These are phyloP conservation scores for Platorchestia sp. DNA, from an alignment of 1,140 invertebrate species.

Conservation along the genomic window DNA sequence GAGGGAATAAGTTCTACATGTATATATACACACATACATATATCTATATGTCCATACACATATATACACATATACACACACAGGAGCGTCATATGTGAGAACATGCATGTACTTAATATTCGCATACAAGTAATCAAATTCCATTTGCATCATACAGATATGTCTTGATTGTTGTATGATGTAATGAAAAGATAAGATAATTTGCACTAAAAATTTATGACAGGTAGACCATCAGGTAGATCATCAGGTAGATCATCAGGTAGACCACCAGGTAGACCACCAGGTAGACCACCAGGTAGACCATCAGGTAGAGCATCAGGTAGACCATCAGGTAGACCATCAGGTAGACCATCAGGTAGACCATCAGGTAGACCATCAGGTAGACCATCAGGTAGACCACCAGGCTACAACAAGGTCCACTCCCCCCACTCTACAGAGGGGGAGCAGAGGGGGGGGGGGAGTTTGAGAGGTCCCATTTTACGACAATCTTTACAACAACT, in stretches of 20 bases:
- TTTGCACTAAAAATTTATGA: no score
- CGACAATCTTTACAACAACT: background rate
- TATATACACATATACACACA: slow-evolving; percentile 41
- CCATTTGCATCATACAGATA: no score
- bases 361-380: background rate
- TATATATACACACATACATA: slow-evolving; percentile 36
- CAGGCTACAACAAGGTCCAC: background rate
- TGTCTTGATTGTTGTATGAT: no score
- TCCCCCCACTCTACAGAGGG: background rate
- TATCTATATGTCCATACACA: no score
- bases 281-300: no score
- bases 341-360: background rate
- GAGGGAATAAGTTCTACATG: background rate
- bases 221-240: background rate
- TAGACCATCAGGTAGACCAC: no score
- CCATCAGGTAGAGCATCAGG: background rate
- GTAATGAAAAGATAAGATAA: no score
- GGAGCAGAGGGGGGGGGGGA: background rate
- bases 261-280: no score
- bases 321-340: background rate
- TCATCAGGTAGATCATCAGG: background rate
- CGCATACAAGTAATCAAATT: no score
- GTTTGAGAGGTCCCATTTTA: background rate
- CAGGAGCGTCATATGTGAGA: no score
- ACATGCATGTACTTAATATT: no score